Evolutionary conservation across 2,797 vertebrate species (phyloP).

Genomic region (Falco cherrug): DNA sequence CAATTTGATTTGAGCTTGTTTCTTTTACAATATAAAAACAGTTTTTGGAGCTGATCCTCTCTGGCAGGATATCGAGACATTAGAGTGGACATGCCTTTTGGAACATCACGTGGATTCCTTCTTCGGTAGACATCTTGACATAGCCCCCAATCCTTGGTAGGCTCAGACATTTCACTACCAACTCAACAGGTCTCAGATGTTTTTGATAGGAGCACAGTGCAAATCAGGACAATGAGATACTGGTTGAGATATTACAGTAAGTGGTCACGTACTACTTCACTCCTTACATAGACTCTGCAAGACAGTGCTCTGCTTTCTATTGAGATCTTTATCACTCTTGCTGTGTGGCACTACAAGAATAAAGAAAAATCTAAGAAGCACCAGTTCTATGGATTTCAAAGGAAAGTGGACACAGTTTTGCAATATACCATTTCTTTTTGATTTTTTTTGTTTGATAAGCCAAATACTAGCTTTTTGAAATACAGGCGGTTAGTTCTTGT

Average conservation of each 20-base stretch:
- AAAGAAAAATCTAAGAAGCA: background rate
- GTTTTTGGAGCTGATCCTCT: background rate
- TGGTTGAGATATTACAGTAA: background rate
- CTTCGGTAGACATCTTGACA: background rate
- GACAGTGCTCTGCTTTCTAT: background rate
- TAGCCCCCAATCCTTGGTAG: conserved; percentile 23
- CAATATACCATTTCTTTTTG: background rate
- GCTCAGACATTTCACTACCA: background rate
- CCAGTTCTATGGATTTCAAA: background rate
- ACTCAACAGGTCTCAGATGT: background rate
- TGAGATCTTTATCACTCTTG: background rate
- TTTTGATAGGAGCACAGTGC: background rate
- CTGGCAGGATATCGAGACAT: background rate
- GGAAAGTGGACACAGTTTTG: background rate
- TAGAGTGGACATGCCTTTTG: conserved; percentile 1
- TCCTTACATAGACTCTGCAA: background rate
- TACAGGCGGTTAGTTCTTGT: background rate
- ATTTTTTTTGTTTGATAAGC: background rate
- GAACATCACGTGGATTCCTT: conserved; percentile 10
- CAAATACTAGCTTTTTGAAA: background rate
- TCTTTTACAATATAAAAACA: background rate
- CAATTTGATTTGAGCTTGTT: conserved; percentile 6
- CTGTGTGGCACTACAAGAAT: background rate
- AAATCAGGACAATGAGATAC: background rate
- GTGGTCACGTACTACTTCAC: background rate